Conservation (phyloP, 1,140 invertebrate species). For the Platorchestia sp. region DNA sequence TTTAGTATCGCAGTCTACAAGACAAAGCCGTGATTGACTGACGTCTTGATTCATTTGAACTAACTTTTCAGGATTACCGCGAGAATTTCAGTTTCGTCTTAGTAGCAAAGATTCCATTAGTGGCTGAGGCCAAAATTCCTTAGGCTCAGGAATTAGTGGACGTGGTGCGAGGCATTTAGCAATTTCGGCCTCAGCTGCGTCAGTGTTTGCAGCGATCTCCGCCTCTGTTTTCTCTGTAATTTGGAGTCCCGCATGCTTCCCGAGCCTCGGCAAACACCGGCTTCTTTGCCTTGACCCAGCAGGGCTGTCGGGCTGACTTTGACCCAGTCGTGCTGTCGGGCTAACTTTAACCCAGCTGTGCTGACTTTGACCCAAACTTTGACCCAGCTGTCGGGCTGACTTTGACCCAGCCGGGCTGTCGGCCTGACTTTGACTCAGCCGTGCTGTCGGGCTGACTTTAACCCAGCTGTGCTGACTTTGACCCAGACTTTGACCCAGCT, state of each 20-base stretch:
- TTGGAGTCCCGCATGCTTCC: constrained; percentile 11
- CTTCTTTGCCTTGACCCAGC: constrained; percentile 11
- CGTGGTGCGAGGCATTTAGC: constrained; percentile 22
- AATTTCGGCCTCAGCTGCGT: constrained; percentile 32
- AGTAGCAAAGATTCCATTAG: not conserved
- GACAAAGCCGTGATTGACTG: not conserved
- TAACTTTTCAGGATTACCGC: not conserved
- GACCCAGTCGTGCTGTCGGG: not conserved
- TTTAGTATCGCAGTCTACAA: not conserved
- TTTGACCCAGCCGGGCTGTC: not conserved
- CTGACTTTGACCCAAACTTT: not conserved
- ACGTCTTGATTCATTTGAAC: not conserved
- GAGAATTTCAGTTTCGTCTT: not conserved
- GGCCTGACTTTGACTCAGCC: not conserved
- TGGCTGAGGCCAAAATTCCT: constrained; percentile 11
- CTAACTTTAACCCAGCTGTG: not conserved
- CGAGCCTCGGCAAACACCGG: not conserved
- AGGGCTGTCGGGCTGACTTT: not conserved
- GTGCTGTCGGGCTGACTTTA: not conserved
- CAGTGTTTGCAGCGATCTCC: constrained; percentile 8
- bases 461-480: not conserved
- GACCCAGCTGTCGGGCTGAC: not conserved
- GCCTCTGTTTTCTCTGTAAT: constrained; percentile 30
- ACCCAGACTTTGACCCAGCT: not conserved
- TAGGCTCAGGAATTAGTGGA: not conserved